Evolutionary conservation across 2,888 invertebrate genomes (phyloP).

Genomic region (Spialia ferax): DNA sequence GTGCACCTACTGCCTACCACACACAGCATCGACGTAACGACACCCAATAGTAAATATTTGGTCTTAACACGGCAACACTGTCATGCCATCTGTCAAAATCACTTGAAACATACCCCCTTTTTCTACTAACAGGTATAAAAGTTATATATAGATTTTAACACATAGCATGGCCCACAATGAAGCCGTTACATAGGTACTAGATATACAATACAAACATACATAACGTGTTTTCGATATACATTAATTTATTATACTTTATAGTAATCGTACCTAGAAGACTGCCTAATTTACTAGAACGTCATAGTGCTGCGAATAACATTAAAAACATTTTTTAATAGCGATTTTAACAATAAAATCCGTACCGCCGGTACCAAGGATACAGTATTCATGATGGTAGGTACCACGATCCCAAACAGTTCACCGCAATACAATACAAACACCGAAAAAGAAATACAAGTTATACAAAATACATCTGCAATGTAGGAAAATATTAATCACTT

Average conservation of each 20-base stretch:
- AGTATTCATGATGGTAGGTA: neutral
- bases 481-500: conserved; percentile 11
- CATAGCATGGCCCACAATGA: conserved; percentile 16
- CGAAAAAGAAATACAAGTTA: neutral
- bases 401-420: neutral
- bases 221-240: conserved; percentile 66
- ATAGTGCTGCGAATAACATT: conserved; percentile 53
- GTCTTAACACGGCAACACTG: conserved; percentile 54
- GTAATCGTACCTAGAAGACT: conserved; percentile 61
- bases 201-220: conserved; percentile 66
- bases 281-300: conserved; percentile 64
- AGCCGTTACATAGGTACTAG: conserved; percentile 59
- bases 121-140: neutral
- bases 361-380: neutral
- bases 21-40: conserved; percentile 49
- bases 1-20: conserved; percentile 61
- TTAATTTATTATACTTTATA: conserved; percentile 62
- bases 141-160: conserved; percentile 11
- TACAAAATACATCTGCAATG: conserved; percentile 16
- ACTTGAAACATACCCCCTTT: conserved; percentile 5
- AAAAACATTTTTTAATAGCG: conserved; percentile 10
- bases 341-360: neutral
- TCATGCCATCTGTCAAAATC: conserved; percentile 38
- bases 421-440: conserved; percentile 3
- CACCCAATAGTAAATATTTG: conserved; percentile 62